Evolutionary conservation across 2,888 invertebrate species (phyloP), one percentile per base, ranked within the genome.

Genomic region (Sipha maydis): DNA sequence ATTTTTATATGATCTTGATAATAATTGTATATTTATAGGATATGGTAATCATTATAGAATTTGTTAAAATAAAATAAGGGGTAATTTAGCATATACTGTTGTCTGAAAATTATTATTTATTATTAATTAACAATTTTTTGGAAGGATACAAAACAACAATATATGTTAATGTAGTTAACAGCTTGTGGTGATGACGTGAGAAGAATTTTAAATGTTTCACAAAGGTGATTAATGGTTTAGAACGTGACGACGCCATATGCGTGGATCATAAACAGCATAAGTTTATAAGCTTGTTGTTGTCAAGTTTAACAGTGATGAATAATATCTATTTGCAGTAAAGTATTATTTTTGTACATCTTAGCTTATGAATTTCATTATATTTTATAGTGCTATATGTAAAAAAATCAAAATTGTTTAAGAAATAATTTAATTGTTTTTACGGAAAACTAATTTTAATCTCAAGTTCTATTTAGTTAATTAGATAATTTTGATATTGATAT

Each of bases 221-320:
- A 77, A 67, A 67, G 61, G 34, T 85, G 78, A 78, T 85, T 77
- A 78, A 85, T 85, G 69, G 69, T 67, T 69, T 84, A 19, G 61
- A 84, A 61, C 28, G 25, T 73, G 73, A 83, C n/a, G n/a, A 75
- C 28, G 31, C 25, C 54, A 79, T 54, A 38, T 75, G 48, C 69
- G 69, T 41, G 38, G 78, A 54, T 69, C 34, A 85, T 67, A 67
- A 67, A 31, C 21, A 76, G 28, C 1, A 85, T 69, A 78, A 78
- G 48, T 85, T 77, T 61, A 71, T 83, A 83, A 61, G 28, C 28
- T 61, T 84, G 38, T 19, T 8, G 38, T 78, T 54, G 77, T 85
- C 34, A 67, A 17, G 41, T 76, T 61, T 75, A 19, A 84, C 28
- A 61, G 41, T 76, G 28, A 76, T 76, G 38, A 76, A 76, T 84